Evolutionary conservation across 2,113 vertebrate species (phyloP), one percentile per base, ranked within the genome.

Genomic region (Calypte anna): DNA sequence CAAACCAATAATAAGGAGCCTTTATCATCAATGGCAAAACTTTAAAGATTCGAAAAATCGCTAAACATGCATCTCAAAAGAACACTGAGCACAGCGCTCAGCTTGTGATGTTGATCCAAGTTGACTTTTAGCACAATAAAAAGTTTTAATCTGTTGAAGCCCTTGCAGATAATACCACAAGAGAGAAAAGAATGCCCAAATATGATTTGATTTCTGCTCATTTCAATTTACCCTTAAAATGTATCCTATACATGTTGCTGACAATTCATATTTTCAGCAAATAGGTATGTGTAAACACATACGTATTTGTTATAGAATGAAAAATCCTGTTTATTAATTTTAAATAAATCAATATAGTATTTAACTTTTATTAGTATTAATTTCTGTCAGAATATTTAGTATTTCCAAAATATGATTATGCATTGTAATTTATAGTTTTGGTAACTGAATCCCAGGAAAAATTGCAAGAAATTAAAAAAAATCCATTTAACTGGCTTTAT

Each of bases 51-150:
- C 6, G 2, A 73, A 82, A 80, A 82, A 31, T 27, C 14, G 28
- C 21, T 53, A 33, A 74, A 36, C 5, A 40, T 14, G 22, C 24
- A 44, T 80, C 59, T 80, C 28, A 70, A 44, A 87, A 74, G 20
- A 44, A 23, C 3, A 1, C 0, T n/a, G 7, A 14, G 6, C 16
- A 30, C 9, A 6, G 17, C 81, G 2, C 3, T 44, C 1, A 21
- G 11, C 28, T 55, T 6, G 27, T 55, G 33, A 33, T 44, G 9
- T 44, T 77, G 68, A 61, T 76, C 46, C 5, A 55, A 67, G 33
- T 11, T 12, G 13, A 53, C 28, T 86, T 90, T 68, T 46, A 79
- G 9, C 13, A 50, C 3, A 67, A 3, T 16, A 73, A 24, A 1
- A 18, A 14, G 2, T 30, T 74, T 92, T 61, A 66, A 50, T 36